Evolutionary conservation across 2,797 vertebrate genomes (phyloP), one percentile per base, ranked within the genome.

Genomic region (Pseudotriccus pelzelni): DNA sequence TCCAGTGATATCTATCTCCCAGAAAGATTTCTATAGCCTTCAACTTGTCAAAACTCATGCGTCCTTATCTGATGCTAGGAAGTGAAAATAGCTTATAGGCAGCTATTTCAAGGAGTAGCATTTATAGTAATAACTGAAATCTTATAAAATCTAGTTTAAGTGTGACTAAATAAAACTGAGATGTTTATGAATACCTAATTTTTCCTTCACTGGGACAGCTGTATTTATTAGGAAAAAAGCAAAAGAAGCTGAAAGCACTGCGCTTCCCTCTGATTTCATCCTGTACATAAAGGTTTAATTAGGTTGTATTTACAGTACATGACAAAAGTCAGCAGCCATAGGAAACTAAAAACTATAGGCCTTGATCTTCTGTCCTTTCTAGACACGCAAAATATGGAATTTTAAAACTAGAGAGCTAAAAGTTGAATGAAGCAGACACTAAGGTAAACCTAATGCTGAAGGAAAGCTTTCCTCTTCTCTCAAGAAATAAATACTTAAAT

Each of bases 11-110:
- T 78, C 76, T 75, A 84, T 95, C 62, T 87, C 64, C 93, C 18
- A 14, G 37, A 55, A 94, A 94, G 84, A 75, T 30, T 94, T 87
- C 87, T 43, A 28, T 22, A 78, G 66, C 60, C 59, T 89, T 91
- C 83, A 88, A 20, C 62, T 52, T 95, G 89, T 87, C 94, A 96
- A 86, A 95, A 93, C 28, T 80, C 73, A 58, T 9, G 19, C 14
- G 27, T 84, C 56, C 73, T 83, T 80, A 91, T 80, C 64, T 83
- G 89, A 90, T 47, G 30, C 37, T 77, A 24, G 9, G 63, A 89
- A 91, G 50, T 34, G 72, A 69, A 94, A 95, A 96, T n/a, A 84
- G 55, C 55, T 74, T 58, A 77, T 3, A 84, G 60, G 75, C 50
- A 92, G 66, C 28, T 84, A 73, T 77, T 93, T 77, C 10, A 32